phyloP scores from a whole-genome alignment of 2,888 invertebrate species.

The Ptilodon capucinus region DNA sequence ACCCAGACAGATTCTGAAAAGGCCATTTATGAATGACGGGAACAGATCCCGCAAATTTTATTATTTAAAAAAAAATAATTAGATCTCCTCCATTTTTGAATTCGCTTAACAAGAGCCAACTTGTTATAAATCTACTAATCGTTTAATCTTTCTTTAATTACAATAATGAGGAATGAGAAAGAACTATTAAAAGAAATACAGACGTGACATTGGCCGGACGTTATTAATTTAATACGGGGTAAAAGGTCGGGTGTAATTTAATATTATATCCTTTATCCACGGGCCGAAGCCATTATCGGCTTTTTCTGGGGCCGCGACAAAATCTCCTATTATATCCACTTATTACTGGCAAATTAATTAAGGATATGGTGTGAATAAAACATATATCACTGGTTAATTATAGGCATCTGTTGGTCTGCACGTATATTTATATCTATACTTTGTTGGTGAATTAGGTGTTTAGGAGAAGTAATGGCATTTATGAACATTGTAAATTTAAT shows the following conservation, averaged over 20 bases:
- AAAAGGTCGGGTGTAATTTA: conserved; percentile 45
- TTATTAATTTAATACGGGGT: conserved; percentile 4
- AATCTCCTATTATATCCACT: conserved; percentile 11
- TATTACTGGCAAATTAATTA: conserved; percentile 4
- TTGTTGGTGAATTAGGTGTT: background rate
- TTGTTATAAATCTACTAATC: too few species aligned
- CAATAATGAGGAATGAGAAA: background rate
- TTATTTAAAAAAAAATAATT: too few species aligned
- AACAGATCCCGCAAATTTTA: too few species aligned
- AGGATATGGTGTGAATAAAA: background rate
- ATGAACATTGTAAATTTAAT: too few species aligned
- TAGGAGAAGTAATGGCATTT: background rate
- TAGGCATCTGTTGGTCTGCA: background rate
- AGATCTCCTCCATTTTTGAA: too few species aligned
- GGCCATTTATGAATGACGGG: too few species aligned
- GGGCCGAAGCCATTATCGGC: conserved; percentile 11
- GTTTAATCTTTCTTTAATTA: too few species aligned
- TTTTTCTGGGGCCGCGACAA: conserved; percentile 22
- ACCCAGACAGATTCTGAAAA: too few species aligned
- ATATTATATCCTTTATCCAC: conserved; percentile 31
- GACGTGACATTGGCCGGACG: background rate
- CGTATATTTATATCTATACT: background rate
- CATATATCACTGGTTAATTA: conserved; percentile 1
- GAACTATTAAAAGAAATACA: background rate
- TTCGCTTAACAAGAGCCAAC: too few species aligned